A percentile compares a stretch with the other conserved stretches of the same genome.
Evolutionary conservation across 1,140 invertebrate genomes (phyloP).

Genomic region (Ericerus pela): DNA sequence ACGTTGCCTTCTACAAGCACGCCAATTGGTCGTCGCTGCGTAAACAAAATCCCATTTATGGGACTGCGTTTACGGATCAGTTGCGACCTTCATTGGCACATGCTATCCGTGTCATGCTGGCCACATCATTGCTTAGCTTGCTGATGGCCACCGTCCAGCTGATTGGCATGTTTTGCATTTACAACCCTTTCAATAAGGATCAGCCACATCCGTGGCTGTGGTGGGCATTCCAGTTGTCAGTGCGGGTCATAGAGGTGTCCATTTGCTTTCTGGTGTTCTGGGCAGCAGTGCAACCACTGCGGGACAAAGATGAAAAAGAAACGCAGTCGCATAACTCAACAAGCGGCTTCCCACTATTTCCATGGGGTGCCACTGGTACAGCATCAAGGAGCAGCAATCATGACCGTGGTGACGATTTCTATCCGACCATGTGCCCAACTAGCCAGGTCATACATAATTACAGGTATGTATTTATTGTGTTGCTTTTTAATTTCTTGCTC

Average conservation of each 20-base stretch:
- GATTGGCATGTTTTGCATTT: conserved; percentile 60
- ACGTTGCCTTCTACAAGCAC: conserved; percentile 60
- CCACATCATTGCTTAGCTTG: conserved; percentile 64
- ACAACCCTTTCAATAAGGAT: conserved; percentile 34
- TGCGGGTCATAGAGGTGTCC: conserved; percentile 64
- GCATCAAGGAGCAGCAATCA: conserved; percentile 22
- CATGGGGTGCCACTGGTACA: conserved; percentile 40
- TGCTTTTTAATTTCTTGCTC: too few species aligned
- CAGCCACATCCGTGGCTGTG: conserved; percentile 58
- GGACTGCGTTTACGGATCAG: conserved; percentile 29
- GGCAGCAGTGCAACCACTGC: conserved; percentile 43
- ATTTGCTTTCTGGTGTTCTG: conserved; percentile 67
- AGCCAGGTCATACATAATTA: conserved; percentile 76
- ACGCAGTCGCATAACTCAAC: conserved; percentile 23
- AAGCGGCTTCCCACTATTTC: conserved; percentile 56
- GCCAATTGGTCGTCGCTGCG: conserved; percentile 31
- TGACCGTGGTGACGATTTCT: conserved; percentile 38
- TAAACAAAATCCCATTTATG: conserved; percentile 30
- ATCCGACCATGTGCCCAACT: conserved; percentile 67
- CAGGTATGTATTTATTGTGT: too few species aligned
- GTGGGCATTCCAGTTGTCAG: conserved; percentile 73
- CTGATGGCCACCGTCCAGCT: conserved; percentile 64
- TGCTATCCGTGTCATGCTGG: conserved; percentile 71
- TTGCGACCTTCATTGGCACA: conserved; percentile 36
- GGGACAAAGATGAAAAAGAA: conserved; percentile 33